Conservation (phyloP, 2,888 invertebrate species). For the Eupithecia dodoneata region DNA sequence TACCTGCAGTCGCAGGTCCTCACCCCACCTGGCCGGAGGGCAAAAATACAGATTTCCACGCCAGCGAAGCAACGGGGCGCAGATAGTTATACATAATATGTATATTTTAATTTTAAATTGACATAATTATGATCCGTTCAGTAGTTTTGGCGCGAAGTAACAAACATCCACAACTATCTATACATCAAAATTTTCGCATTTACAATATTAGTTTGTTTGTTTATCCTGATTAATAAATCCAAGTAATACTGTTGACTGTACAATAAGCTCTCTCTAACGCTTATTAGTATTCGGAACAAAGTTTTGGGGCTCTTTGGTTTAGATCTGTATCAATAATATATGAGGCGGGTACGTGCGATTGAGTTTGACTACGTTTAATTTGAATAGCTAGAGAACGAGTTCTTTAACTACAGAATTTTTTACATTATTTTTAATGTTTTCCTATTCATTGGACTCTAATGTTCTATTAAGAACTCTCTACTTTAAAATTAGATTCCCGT, state of each 20-base stretch:
- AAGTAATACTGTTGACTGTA: constrained; percentile 16
- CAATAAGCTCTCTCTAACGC: constrained; percentile 54
- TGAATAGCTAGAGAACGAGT: constrained; percentile 32
- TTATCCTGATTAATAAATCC: not conserved
- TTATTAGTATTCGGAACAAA: constrained; percentile 78
- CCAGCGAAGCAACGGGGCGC: no score
- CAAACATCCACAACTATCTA: no score
- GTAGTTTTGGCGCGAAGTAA: no score
- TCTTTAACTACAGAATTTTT: constrained; percentile 5
- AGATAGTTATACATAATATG: no score
- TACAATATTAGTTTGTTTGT: not conserved
- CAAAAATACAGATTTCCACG: no score
- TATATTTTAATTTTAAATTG: no score
- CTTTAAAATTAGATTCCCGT: not conserved
- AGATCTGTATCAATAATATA: constrained; percentile 73
- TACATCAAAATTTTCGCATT: no score
- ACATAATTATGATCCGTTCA: no score
- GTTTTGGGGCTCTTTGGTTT: constrained; percentile 65
- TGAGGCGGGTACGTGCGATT: constrained; percentile 62
- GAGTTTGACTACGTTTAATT: constrained; percentile 44
- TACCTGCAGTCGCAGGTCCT: no score
- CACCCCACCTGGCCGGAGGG: no score
- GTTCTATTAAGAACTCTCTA: not conserved
- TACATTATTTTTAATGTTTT: constrained; percentile 1
- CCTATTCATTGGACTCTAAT: not conserved